Percentiles rank a stretch among this genome's conserved stretches.
These are phyloP conservation scores for Aptenodytes patagonicus DNA, from an alignment of 2,113 vertebrate genomes.

Conservation along the genomic window DNA sequence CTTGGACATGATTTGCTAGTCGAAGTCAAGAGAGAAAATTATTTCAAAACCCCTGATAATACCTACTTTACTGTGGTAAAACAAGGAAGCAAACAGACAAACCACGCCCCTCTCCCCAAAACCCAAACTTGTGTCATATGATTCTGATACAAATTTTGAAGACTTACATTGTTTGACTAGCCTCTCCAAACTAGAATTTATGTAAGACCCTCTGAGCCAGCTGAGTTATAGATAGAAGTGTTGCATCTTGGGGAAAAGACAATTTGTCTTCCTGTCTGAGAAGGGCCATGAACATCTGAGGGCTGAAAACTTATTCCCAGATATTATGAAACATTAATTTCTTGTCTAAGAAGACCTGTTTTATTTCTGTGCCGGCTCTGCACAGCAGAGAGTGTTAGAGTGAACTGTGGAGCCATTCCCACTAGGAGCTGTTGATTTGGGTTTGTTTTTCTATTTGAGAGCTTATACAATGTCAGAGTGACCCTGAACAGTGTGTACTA, in stretches of 20 bases:
- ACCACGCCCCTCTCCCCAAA: accelerated
- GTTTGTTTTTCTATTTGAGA: slow-evolving; percentile 7
- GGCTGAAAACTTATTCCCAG: background rate
- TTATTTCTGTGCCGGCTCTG: background rate
- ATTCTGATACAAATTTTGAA: background rate
- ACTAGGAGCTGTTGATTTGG: background rate
- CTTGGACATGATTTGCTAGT: background rate
- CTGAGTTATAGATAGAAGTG: background rate
- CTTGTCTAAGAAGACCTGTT: background rate
- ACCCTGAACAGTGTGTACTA: slow-evolving; percentile 26
- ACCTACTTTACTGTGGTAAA: background rate
- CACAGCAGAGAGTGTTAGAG: background rate
- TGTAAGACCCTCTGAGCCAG: background rate
- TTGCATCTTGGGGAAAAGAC: background rate
- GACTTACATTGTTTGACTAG: background rate
- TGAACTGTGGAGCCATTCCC: background rate
- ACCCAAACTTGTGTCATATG: background rate
- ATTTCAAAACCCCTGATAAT: background rate
- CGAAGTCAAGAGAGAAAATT: background rate
- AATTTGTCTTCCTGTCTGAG: background rate
- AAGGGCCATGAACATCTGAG: background rate
- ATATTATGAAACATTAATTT: background rate
- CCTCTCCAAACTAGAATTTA: background rate
- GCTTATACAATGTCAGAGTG: slow-evolving; percentile 30
- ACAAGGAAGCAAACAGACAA: background rate